phyloP scores from a whole-genome alignment of 2,797 vertebrate species.

The Siniperca scherzeri region DNA sequence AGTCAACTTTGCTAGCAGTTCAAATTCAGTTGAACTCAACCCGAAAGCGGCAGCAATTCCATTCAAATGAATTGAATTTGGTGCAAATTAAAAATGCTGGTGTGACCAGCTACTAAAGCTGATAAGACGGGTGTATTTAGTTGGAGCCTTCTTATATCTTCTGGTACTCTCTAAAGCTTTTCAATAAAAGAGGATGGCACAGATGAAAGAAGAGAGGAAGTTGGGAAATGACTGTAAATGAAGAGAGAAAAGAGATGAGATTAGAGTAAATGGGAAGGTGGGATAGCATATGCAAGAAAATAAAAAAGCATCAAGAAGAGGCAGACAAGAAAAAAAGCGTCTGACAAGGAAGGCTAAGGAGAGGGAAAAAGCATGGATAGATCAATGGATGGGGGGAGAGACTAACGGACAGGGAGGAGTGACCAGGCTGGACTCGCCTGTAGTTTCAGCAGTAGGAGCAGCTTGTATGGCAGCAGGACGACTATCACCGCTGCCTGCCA shows the following conservation, averaged over 20 bases:
- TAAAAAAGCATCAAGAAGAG: neutral
- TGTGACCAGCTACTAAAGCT: slow-evolving; percentile 22
- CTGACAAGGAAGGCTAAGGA: neutral
- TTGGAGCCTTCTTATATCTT: neutral
- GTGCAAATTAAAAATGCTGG: neutral
- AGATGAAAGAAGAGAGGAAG: slow-evolving; percentile 23
- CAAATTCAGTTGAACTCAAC: neutral
- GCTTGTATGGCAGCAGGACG: slow-evolving; percentile 86
- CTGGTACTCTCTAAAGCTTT: neutral
- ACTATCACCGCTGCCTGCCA: slow-evolving; percentile 81
- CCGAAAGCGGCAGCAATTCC: neutral
- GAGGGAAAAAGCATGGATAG: neutral
- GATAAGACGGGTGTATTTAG: slow-evolving; percentile 44
- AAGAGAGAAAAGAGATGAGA: slow-evolving; percentile 13
- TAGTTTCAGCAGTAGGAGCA: slow-evolving; percentile 76
- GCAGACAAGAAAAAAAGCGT: neutral
- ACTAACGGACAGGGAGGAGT: slow-evolving; percentile 45
- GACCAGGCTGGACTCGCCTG: slow-evolving; percentile 59
- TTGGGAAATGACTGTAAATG: slow-evolving; percentile 20
- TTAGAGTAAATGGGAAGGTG: slow-evolving; percentile 11
- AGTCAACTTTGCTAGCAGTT: neutral
- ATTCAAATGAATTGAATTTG: slow-evolving; percentile 7
- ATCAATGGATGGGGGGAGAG: slow-evolving; percentile 24
- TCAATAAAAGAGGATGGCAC: slow-evolving; percentile 8
- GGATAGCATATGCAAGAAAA: neutral